Evolutionary conservation across 2,888 invertebrate genomes (phyloP).

Genomic region (Pandemis corylana): DNA sequence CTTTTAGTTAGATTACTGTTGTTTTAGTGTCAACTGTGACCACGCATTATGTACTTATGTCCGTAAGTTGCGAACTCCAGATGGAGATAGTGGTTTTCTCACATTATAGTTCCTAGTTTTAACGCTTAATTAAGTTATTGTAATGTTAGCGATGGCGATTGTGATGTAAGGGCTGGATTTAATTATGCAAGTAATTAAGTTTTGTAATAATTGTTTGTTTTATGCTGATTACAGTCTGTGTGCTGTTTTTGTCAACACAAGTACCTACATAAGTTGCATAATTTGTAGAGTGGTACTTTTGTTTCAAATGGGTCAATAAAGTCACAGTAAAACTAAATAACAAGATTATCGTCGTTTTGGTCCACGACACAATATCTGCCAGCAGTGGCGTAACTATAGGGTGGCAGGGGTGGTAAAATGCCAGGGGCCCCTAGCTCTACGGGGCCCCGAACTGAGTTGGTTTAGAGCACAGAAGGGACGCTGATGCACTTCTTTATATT

Average conservation of each 20-base stretch:
- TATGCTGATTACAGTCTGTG: not conserved
- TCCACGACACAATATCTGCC: too few species aligned
- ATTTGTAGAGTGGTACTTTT: too few species aligned
- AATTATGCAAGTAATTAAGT: not conserved
- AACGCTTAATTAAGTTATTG: slow-evolving; percentile 47
- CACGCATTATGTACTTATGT: slow-evolving; percentile 24
- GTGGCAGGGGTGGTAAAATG: too few species aligned
- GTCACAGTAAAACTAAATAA: too few species aligned
- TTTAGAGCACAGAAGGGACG: too few species aligned
- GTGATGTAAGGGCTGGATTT: slow-evolving; percentile 29
- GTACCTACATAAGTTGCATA: not conserved
- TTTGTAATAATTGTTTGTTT: slow-evolving; percentile 2
- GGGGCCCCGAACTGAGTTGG: too few species aligned
- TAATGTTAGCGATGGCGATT: slow-evolving; percentile 18
- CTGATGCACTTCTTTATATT: too few species aligned
- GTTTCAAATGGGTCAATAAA: too few species aligned
- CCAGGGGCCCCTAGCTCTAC: too few species aligned
- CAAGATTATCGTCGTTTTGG: too few species aligned
- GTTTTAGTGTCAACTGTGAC: slow-evolving; percentile 8
- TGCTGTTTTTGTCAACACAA: not conserved
- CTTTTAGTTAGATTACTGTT: slow-evolving; percentile 4
- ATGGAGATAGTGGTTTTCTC: slow-evolving; percentile 46
- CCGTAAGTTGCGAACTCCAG: slow-evolving; percentile 31
- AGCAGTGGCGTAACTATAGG: too few species aligned
- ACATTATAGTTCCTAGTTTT: slow-evolving; percentile 48